phyloP scores from a whole-genome alignment of 2,888 invertebrate genomes.

The Terebella lapidaria region DNA sequence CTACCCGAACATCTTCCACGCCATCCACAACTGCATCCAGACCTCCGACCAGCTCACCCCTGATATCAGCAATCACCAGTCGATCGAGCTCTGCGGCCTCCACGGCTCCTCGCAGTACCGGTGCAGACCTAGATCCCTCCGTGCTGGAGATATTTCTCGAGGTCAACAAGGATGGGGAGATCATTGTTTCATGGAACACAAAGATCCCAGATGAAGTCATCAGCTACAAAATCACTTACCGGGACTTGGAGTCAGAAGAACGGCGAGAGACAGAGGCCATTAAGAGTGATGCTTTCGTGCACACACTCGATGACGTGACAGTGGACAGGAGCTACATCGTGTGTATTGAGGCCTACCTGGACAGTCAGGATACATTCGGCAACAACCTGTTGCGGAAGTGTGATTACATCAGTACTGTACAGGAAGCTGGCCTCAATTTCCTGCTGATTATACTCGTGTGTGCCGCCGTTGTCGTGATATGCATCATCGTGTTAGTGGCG shows the following conservation, averaged over 20 bases:
- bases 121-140: neutral
- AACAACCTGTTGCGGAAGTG: neutral
- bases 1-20: neutral
- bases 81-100: neutral
- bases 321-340: slow-evolving; percentile 1
- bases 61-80: neutral
- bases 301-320: neutral
- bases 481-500: neutral
- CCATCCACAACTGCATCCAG: neutral
- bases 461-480: neutral
- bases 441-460: slow-evolving; percentile 1
- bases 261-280: neutral
- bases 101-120: no score
- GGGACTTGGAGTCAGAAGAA: slow-evolving; percentile 1
- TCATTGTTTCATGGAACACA: neutral
- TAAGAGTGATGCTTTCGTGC: neutral
- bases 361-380: neutral
- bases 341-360: slow-evolving; percentile 1
- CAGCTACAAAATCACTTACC: slow-evolving; percentile 1
- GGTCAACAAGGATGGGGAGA: neutral
- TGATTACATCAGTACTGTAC: neutral
- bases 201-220: neutral
- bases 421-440: neutral
- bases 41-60: neutral
- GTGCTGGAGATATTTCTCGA: neutral